Base-by-base conservation (phyloP, 2,888 invertebrate species). In the Arenicola marina region DNA sequence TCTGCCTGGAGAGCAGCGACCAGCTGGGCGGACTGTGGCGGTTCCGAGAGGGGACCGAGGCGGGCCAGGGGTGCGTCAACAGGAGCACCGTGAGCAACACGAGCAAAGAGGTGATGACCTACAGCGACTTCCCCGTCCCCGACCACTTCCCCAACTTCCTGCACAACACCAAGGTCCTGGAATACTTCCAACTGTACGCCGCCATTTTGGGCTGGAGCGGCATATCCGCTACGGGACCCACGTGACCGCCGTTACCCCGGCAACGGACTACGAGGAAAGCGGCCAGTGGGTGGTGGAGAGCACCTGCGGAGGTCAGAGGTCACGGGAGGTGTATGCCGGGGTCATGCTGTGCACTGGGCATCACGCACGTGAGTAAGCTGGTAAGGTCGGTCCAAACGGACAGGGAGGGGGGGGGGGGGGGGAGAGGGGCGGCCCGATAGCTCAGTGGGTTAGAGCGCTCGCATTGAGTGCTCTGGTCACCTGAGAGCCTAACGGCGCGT, bases 101-200 rank as follows among this genome's bases (percentile, higher is more conserved):
- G 1, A 79, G 80, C 65, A 81, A 81, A 58, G 80, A 80, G 71
- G 80, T 81, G 78, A 78, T 78, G 78, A 74, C 79, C 3, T 81
- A 76, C 69, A 78, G 79, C 60, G 82, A 86, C 73, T 86, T 85
- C 69, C 85, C 85, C 0, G 81, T 83, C 0, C 84, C 85, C 1
- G 71, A 75, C 38, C 72, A 84, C 11, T 83, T 77, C 63, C 82
- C 85, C 4, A 83, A 82, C 62, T 86, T 81, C 72, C 81, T 86
- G 80, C 84, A 83, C 59, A 84, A 86, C 68, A 66, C 64, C 51
- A 74, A 78, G 65, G 80, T 81, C 51, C 62, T 80, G 18, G 68
- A 78, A 57, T 84, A 85, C 70, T 76, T 83, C 53, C 65, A 68
- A 29, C 51, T 75, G 64, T 83, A 83, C 65, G 78, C 79, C 1